A percentile compares a stretch with the other conserved stretches of the same genome.
phyloP scores from a whole-genome alignment of 2,888 invertebrate genomes.

The Zeuzera pyrina region DNA sequence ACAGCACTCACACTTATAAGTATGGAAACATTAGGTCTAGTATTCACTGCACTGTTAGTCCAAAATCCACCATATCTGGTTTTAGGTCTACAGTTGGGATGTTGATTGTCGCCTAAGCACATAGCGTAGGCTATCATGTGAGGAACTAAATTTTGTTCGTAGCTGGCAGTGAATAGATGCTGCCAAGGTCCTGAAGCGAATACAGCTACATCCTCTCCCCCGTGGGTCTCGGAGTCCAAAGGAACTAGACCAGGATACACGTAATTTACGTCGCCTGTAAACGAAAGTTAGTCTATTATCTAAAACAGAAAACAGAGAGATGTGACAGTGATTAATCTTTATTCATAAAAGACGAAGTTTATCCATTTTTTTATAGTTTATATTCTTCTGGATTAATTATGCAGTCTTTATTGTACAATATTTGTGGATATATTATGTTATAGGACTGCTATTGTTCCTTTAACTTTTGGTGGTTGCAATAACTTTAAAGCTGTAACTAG shows the following conservation, averaged over 20 bases:
- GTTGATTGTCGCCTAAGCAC: slow-evolving; percentile 73
- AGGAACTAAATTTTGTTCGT: slow-evolving; percentile 84
- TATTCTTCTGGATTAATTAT: too few species aligned
- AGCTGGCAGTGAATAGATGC: slow-evolving; percentile 84
- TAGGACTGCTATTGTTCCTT: neutral
- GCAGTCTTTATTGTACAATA: too few species aligned
- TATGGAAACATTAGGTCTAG: slow-evolving; percentile 12
- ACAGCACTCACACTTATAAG: slow-evolving; percentile 11
- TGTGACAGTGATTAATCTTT: too few species aligned
- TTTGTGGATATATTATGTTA: neutral
- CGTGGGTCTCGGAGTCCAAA: slow-evolving; percentile 78
- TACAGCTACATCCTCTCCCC: slow-evolving; percentile 85
- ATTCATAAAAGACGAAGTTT: too few species aligned
- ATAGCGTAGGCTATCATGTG: slow-evolving; percentile 83
- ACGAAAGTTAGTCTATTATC: neutral
- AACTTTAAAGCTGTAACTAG: too few species aligned
- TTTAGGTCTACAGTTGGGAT: slow-evolving; percentile 40
- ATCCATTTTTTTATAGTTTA: too few species aligned
- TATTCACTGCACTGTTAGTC: slow-evolving; percentile 15
- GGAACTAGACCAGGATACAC: slow-evolving; percentile 76
- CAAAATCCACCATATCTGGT: slow-evolving; percentile 20
- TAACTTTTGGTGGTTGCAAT: too few species aligned
- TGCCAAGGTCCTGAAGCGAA: slow-evolving; percentile 83
- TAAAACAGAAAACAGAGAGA: slow-evolving; percentile 1
- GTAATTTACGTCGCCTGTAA: slow-evolving; percentile 55